Percentiles rank a stretch among this genome's conserved stretches.
Conservation (phyloP, 2,888 invertebrate species). For the Meandrusa payeni region DNA sequence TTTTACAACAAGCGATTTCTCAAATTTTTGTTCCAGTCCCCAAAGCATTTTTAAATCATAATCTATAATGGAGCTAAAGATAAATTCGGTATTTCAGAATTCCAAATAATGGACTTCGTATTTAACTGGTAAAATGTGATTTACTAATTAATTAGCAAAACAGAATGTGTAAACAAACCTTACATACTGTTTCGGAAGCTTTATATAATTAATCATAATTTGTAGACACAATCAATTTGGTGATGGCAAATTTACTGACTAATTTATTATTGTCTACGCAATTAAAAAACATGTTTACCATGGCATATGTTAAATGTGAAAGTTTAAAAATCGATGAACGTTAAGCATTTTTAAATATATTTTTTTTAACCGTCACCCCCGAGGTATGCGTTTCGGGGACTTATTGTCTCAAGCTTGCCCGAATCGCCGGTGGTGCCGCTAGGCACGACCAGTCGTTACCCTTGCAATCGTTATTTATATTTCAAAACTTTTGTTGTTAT, state of each 20-base stretch:
- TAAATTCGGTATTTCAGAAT: neutral
- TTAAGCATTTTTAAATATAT: no score
- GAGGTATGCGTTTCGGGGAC: no score
- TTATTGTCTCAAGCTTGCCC: no score
- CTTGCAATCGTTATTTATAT: no score
- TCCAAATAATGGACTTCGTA: neutral
- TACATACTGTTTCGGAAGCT: constrained; percentile 1
- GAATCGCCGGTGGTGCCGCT: no score
- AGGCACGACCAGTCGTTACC: no score
- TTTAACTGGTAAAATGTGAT: constrained; percentile 6
- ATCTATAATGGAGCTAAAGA: neutral
- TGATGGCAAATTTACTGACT: constrained; percentile 3
- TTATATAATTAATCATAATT: constrained; percentile 10
- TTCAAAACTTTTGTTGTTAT: no score
- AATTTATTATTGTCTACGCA: neutral
- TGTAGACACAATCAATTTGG: constrained; percentile 11
- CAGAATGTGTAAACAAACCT: constrained; percentile 7
- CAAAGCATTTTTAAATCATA: neutral
- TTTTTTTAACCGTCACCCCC: no score
- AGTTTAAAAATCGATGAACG: neutral
- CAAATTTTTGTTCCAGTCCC: constrained; percentile 1
- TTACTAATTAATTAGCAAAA: constrained; percentile 6
- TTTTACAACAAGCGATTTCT: neutral
- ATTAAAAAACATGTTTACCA: constrained; percentile 1
- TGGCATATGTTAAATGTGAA: neutral